Conservation (phyloP, 2,113 vertebrate species). For the Bubo bubo region DNA sequence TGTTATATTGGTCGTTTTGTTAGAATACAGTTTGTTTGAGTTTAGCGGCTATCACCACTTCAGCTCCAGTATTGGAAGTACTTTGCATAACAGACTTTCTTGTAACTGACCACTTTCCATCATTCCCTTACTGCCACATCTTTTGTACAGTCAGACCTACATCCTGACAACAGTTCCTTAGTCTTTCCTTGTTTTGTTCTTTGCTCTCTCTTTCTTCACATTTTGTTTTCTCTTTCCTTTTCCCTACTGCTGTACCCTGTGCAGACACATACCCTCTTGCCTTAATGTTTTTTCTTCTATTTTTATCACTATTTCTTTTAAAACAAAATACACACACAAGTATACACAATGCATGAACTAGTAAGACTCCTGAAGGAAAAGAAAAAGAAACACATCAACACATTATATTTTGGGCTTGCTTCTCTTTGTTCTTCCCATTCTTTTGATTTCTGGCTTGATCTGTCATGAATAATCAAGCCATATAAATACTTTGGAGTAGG, state of each 20-base stretch:
- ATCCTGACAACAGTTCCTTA: background rate
- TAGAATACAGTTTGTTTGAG: background rate
- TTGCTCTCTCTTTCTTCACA: background rate
- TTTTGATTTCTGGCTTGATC: background rate
- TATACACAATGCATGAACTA: background rate
- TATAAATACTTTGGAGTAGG: background rate
- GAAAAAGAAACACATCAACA: background rate
- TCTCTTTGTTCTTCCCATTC: background rate
- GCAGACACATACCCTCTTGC: background rate
- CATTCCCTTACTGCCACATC: background rate
- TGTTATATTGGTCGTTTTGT: rapidly evolving
- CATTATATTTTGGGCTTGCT: background rate
- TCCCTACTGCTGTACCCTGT: background rate
- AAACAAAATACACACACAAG: background rate
- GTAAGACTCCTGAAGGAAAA: background rate
- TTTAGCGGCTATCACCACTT: background rate
- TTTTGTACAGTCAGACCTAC: background rate
- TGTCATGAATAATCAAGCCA: background rate
- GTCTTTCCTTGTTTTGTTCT: background rate
- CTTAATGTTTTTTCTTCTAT: background rate
- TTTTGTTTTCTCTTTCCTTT: background rate
- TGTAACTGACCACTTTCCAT: background rate
- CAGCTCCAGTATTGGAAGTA: background rate
- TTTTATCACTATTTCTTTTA: background rate
- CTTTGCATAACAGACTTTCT: background rate